These are phyloP conservation scores for Callimico goeldii DNA, from an alignment of 2,797 vertebrate genomes.

Conservation along the genomic window DNA sequence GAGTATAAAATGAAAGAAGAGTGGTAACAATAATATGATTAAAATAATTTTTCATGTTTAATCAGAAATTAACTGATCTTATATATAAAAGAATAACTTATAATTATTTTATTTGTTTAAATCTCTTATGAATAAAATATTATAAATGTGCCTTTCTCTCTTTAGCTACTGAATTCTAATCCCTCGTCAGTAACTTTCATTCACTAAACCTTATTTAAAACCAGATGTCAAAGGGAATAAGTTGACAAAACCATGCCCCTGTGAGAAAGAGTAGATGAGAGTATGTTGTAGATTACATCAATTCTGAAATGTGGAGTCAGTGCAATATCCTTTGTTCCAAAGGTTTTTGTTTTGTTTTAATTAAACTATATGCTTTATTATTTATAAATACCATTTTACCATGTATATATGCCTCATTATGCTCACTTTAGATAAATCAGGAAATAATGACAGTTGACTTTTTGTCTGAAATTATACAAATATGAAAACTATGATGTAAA, in stretches of 20 bases:
- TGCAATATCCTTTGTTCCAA: not conserved
- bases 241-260: not conserved
- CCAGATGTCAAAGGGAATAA: not conserved
- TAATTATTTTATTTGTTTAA: not conserved
- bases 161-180: not conserved
- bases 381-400: not conserved
- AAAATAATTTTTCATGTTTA: not conserved
- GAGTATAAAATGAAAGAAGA: not conserved
- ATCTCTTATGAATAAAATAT: not conserved
- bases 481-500: not conserved
- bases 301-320: not conserved
- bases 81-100: not conserved
- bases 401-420: not conserved
- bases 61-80: not conserved
- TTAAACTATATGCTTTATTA: not conserved
- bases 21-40: not conserved
- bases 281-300: rapidly evolving
- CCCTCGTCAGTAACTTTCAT: not conserved
- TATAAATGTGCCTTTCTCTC: not conserved
- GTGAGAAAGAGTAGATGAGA: not conserved
- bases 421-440: not conserved
- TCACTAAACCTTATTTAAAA: not conserved
- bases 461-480: not conserved
- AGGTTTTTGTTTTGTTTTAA: not conserved
- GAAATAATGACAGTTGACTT: not conserved